These are phyloP conservation scores for Camponotus pennsylvanicus DNA, from an alignment of 1,140 invertebrate genomes.

Conservation along the genomic window DNA sequence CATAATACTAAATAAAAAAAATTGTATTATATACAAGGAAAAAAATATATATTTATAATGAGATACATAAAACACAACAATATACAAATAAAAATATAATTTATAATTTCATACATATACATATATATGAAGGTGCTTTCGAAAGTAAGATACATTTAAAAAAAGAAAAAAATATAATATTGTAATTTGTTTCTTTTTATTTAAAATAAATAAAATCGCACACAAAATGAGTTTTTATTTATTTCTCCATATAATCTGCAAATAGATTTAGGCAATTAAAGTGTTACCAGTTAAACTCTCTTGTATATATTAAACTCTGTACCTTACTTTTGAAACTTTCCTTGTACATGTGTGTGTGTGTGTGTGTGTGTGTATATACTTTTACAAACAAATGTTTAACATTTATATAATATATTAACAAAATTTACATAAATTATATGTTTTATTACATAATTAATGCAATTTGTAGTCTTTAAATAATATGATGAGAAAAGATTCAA, in stretches of 20 bases:
- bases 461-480: not conserved
- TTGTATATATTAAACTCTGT: not conserved
- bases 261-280: no score
- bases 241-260: no score
- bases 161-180: no score
- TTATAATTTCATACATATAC: no score
- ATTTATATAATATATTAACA: not conserved
- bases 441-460: not conserved
- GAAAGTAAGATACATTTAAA: no score
- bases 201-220: no score
- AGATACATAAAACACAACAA: not conserved
- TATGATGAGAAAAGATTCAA: conserved; percentile 10
- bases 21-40: no score
- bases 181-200: no score
- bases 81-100: not conserved
- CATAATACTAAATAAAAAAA: not conserved
- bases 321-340: not conserved
- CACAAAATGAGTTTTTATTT: no score
- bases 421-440: not conserved
- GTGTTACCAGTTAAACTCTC: not conserved
- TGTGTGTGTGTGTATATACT: not conserved
- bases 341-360: not conserved
- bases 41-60: not conserved
- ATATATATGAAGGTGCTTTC: no score
- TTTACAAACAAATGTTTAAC: not conserved